A percentile compares a stretch with the other conserved stretches of the same genome.
These are phyloP conservation scores for Cyprinodon variegatus DNA, from an alignment of 2,113 vertebrate species.

Conservation along the genomic window DNA sequence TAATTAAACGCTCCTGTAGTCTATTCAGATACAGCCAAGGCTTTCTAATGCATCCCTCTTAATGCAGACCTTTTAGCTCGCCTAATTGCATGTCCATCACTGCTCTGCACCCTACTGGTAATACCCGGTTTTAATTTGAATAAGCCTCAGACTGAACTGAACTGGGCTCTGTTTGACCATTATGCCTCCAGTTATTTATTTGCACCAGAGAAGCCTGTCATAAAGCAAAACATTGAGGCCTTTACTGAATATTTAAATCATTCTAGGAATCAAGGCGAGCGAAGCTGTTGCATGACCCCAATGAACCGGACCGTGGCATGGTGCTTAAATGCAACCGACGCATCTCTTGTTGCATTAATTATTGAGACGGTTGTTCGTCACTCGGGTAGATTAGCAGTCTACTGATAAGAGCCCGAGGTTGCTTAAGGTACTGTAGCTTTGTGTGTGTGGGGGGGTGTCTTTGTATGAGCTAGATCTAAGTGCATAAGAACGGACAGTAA, in stretches of 20 bases:
- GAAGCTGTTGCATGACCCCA: slow-evolving; percentile 51
- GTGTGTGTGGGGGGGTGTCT: not conserved
- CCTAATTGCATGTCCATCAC: slow-evolving; percentile 58
- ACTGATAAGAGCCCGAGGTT: slow-evolving; percentile 69
- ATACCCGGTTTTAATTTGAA: slow-evolving; percentile 49
- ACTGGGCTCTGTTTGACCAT: slow-evolving; percentile 32
- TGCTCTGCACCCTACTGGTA: slow-evolving; percentile 43
- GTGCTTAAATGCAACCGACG: slow-evolving; percentile 79
- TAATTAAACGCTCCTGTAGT: slow-evolving; percentile 68
- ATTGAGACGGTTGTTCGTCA: slow-evolving; percentile 78
- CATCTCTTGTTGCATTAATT: slow-evolving; percentile 83
- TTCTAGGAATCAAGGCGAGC: slow-evolving; percentile 39
- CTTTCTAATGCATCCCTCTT: slow-evolving; percentile 52
- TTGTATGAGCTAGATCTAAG: slow-evolving; percentile 3
- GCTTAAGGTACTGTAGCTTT: slow-evolving; percentile 75
- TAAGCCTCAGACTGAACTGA: slow-evolving; percentile 45
- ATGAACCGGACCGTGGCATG: slow-evolving; percentile 70
- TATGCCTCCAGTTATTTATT: slow-evolving; percentile 37
- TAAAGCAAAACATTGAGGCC: slow-evolving; percentile 3
- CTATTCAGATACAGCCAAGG: slow-evolving; percentile 59
- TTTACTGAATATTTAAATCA: slow-evolving; percentile 35
- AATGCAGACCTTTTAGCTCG: slow-evolving; percentile 65
- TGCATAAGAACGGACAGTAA: slow-evolving; percentile 49
- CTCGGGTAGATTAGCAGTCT: slow-evolving; percentile 78
- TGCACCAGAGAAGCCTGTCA: not conserved